These are phyloP conservation scores for Suncus etruscus DNA, from an alignment of 2,113 vertebrate species.

Conservation along the genomic window DNA sequence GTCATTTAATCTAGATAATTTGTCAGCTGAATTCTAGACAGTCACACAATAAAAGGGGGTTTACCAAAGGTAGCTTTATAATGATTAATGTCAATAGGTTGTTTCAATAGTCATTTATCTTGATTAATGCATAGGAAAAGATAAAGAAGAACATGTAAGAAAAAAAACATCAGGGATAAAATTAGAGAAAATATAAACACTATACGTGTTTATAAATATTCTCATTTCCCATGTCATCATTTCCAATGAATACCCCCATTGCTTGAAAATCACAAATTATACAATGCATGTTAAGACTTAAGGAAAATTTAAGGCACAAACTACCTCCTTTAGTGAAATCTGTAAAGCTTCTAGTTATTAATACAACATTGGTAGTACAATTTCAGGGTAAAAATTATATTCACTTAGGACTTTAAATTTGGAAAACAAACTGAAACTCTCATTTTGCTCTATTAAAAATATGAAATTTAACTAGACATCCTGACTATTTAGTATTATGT, in stretches of 20 bases:
- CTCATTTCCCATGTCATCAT: no score
- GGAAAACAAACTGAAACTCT: constrained; percentile 60
- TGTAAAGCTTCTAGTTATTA: constrained; percentile 47
- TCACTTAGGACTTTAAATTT: constrained; percentile 63
- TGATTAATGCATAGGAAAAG: constrained; percentile 38
- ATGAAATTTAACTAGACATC: constrained; percentile 64
- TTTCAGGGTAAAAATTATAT: constrained; percentile 59
- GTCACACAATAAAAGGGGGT: constrained; percentile 41
- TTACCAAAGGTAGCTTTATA: constrained; percentile 49
- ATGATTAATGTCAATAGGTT: constrained; percentile 2
- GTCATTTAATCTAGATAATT: constrained; percentile 53
- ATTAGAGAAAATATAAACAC: background rate
- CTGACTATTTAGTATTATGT: constrained; percentile 62
- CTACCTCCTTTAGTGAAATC: background rate
- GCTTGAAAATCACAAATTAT: no score
- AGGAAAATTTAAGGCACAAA: no score
- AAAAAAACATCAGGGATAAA: background rate
- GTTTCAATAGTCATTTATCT: constrained; percentile 4
- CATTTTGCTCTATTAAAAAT: constrained; percentile 50
- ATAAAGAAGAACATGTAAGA: background rate
- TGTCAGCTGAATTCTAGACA: constrained; percentile 48
- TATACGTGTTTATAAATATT: background rate
- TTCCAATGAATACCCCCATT: no score
- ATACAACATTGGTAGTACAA: constrained; percentile 26
- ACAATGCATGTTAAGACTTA: no score